These are phyloP conservation scores for Platorchestia sp. DNA, from an alignment of 1,140 invertebrate genomes.

Conservation along the genomic window DNA sequence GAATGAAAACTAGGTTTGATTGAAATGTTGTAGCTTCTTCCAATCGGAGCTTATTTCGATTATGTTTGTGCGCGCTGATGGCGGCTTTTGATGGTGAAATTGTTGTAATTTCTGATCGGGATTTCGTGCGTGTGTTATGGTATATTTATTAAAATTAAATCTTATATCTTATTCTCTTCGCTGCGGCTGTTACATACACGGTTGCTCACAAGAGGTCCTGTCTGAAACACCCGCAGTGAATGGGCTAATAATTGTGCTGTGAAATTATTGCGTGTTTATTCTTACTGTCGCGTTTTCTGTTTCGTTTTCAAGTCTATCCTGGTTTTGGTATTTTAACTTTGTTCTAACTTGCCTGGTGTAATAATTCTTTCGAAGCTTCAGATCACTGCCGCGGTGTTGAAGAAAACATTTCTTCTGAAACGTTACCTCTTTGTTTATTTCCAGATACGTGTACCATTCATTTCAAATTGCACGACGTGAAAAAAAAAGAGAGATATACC, in stretches of 20 bases:
- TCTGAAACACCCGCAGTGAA: background rate
- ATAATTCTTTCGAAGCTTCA: background rate
- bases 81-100: background rate
- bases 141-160: background rate
- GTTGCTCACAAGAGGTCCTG: too few species aligned
- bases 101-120: background rate
- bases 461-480: background rate
- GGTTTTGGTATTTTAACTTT: background rate
- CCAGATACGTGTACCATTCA: background rate
- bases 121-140: background rate
- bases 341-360: background rate
- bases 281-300: background rate
- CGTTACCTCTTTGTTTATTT: background rate
- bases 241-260: background rate
- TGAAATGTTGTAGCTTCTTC: background rate
- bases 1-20: background rate
- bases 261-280: background rate
- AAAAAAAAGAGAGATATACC: background rate
- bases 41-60: background rate
- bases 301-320: background rate
- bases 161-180: too few species aligned
- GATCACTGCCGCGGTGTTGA: background rate
- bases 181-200: too few species aligned
- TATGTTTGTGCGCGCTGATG: background rate
- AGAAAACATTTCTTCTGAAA: background rate